Evolutionary conservation across 2,888 invertebrate species (phyloP).

Genomic region (Erebia ligea): DNA sequence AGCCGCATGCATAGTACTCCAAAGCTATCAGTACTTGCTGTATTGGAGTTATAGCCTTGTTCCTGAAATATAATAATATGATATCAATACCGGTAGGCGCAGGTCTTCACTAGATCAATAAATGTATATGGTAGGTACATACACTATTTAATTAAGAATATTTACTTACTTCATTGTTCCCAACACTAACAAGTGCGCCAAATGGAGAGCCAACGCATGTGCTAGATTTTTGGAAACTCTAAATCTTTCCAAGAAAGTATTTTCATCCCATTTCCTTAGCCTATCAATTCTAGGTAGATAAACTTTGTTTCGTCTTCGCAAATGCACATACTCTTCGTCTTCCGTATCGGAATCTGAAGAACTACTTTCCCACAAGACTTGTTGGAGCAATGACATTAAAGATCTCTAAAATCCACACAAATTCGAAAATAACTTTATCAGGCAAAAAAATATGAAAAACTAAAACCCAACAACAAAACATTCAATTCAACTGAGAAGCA

Average conservation of each 20-base stretch:
- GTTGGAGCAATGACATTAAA: not conserved
- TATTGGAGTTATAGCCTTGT: too few species aligned
- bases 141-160: not conserved
- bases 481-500: too few species aligned
- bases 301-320: not conserved
- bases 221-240: too few species aligned
- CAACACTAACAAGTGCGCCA: not conserved
- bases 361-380: not conserved
- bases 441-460: too few species aligned
- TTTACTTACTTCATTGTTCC: constrained; percentile 1
- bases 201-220: constrained; percentile 1
- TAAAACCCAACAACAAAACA: too few species aligned
- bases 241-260: too few species aligned
- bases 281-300: constrained; percentile 8
- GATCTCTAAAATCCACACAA: not conserved
- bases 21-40: constrained; percentile 13
- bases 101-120: constrained; percentile 4
- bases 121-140: not conserved
- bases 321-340: not conserved
- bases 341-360: not conserved
- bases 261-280: not conserved
- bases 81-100: constrained; percentile 6
- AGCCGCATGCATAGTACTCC: constrained; percentile 15
- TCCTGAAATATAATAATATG: constrained; percentile 2
- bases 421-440: not conserved